Conservation (phyloP, 23 tunicate species). For the Oikopleura dioica region DNA sequence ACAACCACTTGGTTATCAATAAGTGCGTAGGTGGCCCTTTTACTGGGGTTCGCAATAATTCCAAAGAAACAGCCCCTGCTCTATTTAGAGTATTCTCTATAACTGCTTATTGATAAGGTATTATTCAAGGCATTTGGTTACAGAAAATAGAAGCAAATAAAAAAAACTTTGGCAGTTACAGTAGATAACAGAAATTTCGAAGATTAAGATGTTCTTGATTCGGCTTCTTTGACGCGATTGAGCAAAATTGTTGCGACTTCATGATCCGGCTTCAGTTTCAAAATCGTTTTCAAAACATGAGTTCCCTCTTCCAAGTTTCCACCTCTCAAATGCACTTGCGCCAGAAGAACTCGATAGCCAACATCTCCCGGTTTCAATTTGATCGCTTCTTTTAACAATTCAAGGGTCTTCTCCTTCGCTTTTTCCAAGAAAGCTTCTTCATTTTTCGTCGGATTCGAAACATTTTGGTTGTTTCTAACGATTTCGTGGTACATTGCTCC, state of each 20-base stretch:
- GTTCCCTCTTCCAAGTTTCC: background rate
- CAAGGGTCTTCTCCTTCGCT: background rate
- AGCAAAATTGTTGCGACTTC: background rate
- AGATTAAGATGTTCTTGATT: too few species aligned
- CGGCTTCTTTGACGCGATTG: background rate
- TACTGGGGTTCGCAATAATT: too few species aligned
- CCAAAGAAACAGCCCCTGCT: too few species aligned
- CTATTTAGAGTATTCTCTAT: too few species aligned
- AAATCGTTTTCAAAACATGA: background rate
- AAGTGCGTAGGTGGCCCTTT: too few species aligned
- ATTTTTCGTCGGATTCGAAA: background rate
- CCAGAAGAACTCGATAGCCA: background rate
- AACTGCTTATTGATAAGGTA: too few species aligned
- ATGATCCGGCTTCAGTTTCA: background rate
- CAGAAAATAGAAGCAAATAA: too few species aligned
- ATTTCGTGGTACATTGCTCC: background rate
- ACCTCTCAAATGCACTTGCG: background rate
- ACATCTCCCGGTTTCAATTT: constrained; percentile 5
- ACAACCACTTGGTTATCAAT: too few species aligned
- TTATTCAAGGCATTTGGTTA: too few species aligned
- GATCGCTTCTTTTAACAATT: background rate
- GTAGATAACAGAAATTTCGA: too few species aligned
- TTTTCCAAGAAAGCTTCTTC: background rate
- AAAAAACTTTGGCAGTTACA: too few species aligned
- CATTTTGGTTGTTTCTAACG: background rate